Conservation (phyloP, 1,140 invertebrate genomes). For the Drosophila sp. region DNA sequence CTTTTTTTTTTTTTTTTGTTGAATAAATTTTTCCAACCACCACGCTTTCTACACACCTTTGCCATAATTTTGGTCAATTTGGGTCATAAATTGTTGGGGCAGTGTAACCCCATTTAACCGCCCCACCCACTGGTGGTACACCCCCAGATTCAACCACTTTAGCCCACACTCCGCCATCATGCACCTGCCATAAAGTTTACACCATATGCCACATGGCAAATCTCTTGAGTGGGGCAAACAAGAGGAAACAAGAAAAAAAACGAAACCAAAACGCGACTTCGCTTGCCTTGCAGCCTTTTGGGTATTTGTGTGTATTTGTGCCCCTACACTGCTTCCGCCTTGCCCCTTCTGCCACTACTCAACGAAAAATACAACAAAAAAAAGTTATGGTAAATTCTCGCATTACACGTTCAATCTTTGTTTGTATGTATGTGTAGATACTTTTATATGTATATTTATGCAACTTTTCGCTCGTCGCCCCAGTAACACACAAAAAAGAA, state of each 20-base stretch:
- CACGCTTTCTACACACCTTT: background rate
- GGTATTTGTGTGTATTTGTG: conserved; percentile 28
- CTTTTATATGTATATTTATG: conserved; percentile 39
- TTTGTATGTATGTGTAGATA: background rate
- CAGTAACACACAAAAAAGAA: conserved; percentile 32
- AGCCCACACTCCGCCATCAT: background rate
- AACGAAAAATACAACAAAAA: conserved; percentile 11
- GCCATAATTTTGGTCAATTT: conserved; percentile 1
- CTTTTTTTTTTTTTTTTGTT: background rate
- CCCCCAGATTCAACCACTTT: conserved; percentile 17
- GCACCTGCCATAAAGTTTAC: conserved; percentile 66
- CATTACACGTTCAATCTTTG: conserved; percentile 38
- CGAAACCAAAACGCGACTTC: conserved; percentile 22
- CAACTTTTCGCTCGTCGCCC: conserved; percentile 43
- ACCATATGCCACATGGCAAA: conserved; percentile 62
- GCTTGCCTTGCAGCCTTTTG: conserved; percentile 48
- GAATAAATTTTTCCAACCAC: background rate
- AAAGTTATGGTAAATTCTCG: conserved; percentile 59
- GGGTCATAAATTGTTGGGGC: background rate
- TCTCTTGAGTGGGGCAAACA: conserved; percentile 49
- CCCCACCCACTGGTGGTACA: background rate
- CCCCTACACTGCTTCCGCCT: background rate
- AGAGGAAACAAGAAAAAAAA: conserved; percentile 50
- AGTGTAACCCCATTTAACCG: conserved; percentile 1
- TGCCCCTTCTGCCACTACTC: background rate